Evolutionary conservation across 2,888 invertebrate genomes (phyloP), one percentile per base, ranked within the genome.

Genomic region (Nomada lathburiana): DNA sequence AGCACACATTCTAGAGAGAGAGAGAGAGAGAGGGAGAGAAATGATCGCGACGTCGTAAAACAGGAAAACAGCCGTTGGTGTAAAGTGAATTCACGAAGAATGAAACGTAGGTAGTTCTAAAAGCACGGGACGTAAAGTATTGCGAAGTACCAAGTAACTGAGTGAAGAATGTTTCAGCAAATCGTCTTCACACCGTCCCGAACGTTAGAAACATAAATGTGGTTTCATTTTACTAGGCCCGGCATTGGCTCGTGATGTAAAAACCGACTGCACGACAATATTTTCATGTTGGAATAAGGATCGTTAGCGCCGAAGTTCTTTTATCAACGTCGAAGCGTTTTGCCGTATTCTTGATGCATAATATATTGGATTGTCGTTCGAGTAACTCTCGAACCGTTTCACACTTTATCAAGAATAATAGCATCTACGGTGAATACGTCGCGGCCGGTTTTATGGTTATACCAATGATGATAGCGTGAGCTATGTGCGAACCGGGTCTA

Each of bases 111-210:
- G 23, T 50, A 50, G 59, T 47, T 59, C 29, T 65, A 65, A 59
- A 20, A 47, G 55, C 20, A 11, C 5, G n/a, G 29, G 20, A 23
- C 44, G n/a, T 65, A 63, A 63, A 64, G 42, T n/a, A 55, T 47
- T 5, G 44, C n/a, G 29, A 42, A 65, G n/a, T 18, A 65, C 13
- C n/a, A 9, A 10, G 59, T 36, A 23, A 18, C 13, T 42, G 26
- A n/a, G 44, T 26, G 68, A 75, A 52, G 42, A 60, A 75, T 69
- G 75, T 52, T 60, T 20, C 52, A n/a, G 60, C 60, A 62, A 69
- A 68, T 52, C 42, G 62, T 53, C 36, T 26, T 44, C 20, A 16
- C 52, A 16, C 23, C 42, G 18, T 18, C 10, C 16, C 71, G 50
- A 13, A 7, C n/a, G 52, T 4, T n/a, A 9, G 42, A 26, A 60